These are phyloP conservation scores for Epicampocera succincta DNA, from an alignment of 2,888 invertebrate genomes.

Conservation along the genomic window DNA sequence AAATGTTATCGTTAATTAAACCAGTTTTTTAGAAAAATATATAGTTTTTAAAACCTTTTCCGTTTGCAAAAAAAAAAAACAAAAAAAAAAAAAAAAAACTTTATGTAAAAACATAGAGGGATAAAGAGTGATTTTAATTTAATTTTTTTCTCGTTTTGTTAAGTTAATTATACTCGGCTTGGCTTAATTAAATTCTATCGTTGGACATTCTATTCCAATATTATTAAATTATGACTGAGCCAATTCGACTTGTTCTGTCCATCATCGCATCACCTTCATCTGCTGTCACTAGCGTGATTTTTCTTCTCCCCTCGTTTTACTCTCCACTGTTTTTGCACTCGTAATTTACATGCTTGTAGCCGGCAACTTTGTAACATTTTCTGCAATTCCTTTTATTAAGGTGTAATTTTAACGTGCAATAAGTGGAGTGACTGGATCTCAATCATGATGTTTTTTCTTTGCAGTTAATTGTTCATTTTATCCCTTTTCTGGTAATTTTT, in stretches of 20 bases:
- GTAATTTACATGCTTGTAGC: slow-evolving; percentile 50
- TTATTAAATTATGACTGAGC: slow-evolving; percentile 23
- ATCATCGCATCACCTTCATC: slow-evolving; percentile 19
- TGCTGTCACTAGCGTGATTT: slow-evolving; percentile 7
- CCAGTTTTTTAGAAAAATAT: no score
- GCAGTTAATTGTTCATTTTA: slow-evolving; percentile 16
- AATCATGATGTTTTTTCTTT: slow-evolving; percentile 18
- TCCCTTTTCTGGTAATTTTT: slow-evolving; percentile 7
- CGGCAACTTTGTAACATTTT: slow-evolving; percentile 34
- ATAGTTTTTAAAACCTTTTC: no score
- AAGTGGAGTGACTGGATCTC: slow-evolving; percentile 23
- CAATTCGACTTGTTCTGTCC: slow-evolving; percentile 4
- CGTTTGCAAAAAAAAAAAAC: no score
- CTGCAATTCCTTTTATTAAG: slow-evolving; percentile 7
- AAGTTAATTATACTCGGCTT: slow-evolving; percentile 6
- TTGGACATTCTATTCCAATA: slow-evolving; percentile 24
- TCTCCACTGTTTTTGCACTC: slow-evolving; percentile 25
- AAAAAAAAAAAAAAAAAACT: no score
- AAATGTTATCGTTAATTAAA: no score
- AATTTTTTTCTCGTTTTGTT: no score
- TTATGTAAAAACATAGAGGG: no score
- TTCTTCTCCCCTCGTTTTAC: slow-evolving; percentile 13
- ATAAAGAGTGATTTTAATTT: no score
- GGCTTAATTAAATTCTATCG: not conserved
- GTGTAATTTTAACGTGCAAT: slow-evolving; percentile 27